Conservation (phyloP, 2,113 vertebrate genomes). For the Argyrosomus japonicus region DNA sequence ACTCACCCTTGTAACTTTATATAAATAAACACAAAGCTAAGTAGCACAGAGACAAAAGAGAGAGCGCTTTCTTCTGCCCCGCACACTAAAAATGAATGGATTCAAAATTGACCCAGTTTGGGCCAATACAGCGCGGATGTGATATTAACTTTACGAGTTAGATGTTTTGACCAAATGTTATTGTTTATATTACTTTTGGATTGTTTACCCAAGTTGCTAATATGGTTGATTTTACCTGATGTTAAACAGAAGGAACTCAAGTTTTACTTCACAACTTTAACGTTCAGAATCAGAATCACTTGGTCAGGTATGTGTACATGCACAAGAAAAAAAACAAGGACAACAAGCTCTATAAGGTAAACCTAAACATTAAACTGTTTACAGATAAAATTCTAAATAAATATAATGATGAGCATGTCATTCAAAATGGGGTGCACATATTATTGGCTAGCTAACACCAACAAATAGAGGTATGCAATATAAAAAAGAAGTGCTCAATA, state of each 20-base stretch:
- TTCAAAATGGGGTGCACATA: no score
- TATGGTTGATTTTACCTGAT: not conserved
- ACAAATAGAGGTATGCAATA: no score
- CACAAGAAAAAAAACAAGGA: no score
- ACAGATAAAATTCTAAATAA: no score
- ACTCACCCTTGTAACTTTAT: not conserved
- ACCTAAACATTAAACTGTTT: no score
- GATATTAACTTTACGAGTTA: not conserved
- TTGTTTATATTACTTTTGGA: not conserved
- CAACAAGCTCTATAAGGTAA: no score
- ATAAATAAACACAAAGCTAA: not conserved
- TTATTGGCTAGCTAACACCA: no score
- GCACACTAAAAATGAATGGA: not conserved
- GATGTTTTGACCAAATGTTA: not conserved
- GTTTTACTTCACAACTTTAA: not conserved
- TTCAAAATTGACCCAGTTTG: not conserved
- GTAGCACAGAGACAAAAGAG: not conserved
- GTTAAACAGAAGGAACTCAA: not conserved
- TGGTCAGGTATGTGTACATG: no score
- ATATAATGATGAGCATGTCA: no score
- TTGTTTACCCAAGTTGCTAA: constrained; percentile 1
- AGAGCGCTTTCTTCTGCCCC: not conserved
- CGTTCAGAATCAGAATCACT: no score
- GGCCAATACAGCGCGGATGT: not conserved
- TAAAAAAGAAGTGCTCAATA: no score